Percentiles rank a stretch among this genome's conserved stretches.
These are phyloP conservation scores for Caenorhabditis sinica DNA, from an alignment of 2,888 invertebrate genomes.

Conservation along the genomic window DNA sequence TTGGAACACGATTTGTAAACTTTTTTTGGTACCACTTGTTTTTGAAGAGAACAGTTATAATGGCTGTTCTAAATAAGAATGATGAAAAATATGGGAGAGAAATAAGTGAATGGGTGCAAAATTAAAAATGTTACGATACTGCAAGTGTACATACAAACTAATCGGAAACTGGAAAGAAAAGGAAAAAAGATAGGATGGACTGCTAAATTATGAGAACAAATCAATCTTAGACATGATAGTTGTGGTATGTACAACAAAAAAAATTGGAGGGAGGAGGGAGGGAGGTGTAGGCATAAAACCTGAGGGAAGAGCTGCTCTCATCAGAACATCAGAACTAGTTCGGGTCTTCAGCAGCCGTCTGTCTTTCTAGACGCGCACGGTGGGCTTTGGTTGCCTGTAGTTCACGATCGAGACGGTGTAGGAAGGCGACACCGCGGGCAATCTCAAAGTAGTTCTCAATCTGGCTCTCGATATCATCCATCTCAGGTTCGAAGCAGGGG, in stretches of 20 bases:
- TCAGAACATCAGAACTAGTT: neutral
- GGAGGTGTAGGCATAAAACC: neutral
- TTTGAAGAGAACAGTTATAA: no score
- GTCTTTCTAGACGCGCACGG: no score
- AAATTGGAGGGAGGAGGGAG: neutral
- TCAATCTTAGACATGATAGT: neutral
- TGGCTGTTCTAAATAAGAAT: no score
- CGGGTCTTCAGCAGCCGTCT: neutral
- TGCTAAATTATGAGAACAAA: neutral
- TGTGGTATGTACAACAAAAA: neutral
- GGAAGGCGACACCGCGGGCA: neutral
- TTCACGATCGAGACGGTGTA: neutral
- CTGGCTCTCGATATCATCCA: conserved; percentile 34
- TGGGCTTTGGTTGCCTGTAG: no score
- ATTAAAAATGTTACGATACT: no score
- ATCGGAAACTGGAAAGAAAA: neutral
- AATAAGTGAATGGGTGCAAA: no score
- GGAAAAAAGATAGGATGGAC: neutral
- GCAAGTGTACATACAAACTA: no score
- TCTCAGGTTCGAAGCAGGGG: conserved; percentile 41
- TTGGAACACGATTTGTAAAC: no score
- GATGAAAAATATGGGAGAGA: no score
- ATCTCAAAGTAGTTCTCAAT: neutral
- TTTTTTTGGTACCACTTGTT: no score
- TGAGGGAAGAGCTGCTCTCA: neutral